phyloP scores from a whole-genome alignment of 2,113 vertebrate genomes.

The Osmerus mordax region DNA sequence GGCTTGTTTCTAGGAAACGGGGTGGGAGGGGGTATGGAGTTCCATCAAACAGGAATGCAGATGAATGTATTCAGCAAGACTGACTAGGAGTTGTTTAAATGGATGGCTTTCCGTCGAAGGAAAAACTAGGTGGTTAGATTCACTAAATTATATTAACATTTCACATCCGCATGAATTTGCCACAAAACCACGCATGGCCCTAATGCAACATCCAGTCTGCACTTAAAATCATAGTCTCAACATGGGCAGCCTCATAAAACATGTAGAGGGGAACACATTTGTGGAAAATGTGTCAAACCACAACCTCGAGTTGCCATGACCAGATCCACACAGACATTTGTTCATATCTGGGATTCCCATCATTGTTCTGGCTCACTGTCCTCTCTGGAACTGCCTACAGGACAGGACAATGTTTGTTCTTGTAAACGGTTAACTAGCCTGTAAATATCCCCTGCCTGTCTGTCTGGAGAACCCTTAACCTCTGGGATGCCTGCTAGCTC shows the following conservation, averaged over 20 bases:
- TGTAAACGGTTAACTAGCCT: neutral
- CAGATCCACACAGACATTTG: neutral
- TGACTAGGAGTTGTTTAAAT: neutral
- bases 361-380: neutral
- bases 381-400: neutral
- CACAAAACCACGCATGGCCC: neutral
- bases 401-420: neutral
- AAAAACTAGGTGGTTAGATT: neutral
- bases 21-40: neutral
- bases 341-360: neutral
- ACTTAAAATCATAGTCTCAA: neutral
- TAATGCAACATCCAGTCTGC: neutral
- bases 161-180: neutral
- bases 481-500: neutral
- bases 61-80: neutral
- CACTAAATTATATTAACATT: neutral
- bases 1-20: neutral
- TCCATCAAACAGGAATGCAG: conserved; percentile 8
- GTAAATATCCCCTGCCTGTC: neutral
- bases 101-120: neutral
- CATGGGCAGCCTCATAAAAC: no score
- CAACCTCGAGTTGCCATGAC: neutral
- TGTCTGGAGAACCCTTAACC: neutral
- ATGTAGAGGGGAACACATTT: neutral
- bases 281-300: neutral